These are phyloP conservation scores for Diloba caeruleocephala DNA, from an alignment of 2,888 invertebrate genomes.

Conservation along the genomic window DNA sequence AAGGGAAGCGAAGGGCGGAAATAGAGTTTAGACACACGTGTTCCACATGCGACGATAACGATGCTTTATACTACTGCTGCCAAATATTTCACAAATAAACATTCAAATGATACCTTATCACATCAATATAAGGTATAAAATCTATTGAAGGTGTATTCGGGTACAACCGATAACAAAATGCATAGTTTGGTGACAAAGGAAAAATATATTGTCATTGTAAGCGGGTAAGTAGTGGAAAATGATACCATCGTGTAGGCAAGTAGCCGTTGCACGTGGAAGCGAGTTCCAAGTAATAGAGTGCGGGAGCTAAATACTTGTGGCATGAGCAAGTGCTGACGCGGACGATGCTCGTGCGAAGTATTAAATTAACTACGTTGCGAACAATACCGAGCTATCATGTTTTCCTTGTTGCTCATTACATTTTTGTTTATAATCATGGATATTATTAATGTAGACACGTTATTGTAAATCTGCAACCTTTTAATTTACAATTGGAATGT, in stretches of 20 bases:
- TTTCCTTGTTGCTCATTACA: slow-evolving; percentile 66
- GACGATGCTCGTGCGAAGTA: slow-evolving; percentile 52
- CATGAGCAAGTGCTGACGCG: slow-evolving; percentile 60
- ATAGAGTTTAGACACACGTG: slow-evolving; percentile 79
- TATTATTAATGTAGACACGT: slow-evolving; percentile 7
- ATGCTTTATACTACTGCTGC: slow-evolving; percentile 54
- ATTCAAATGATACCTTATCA: slow-evolving; percentile 38
- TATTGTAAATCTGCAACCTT: no score
- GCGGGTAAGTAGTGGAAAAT: slow-evolving; percentile 72
- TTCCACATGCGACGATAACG: slow-evolving; percentile 80
- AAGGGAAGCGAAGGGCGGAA: slow-evolving; percentile 83
- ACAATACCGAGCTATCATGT: slow-evolving; percentile 66
- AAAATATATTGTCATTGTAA: slow-evolving; percentile 72
- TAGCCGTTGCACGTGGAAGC: slow-evolving; percentile 72
- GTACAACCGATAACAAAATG: slow-evolving; percentile 56
- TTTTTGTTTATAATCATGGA: slow-evolving; percentile 36
- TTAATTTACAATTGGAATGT: no score
- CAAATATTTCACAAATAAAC: slow-evolving; percentile 49
- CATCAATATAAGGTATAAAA: slow-evolving; percentile 40
- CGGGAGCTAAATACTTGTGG: slow-evolving; percentile 58
- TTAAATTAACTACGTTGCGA: slow-evolving; percentile 57
- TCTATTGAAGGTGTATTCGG: slow-evolving; percentile 22
- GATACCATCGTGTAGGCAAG: slow-evolving; percentile 62
- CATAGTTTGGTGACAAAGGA: slow-evolving; percentile 61
- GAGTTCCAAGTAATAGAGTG: slow-evolving; percentile 70